phyloP scores from a whole-genome alignment of 2,888 invertebrate genomes.

The Cepaea hortensis region DNA sequence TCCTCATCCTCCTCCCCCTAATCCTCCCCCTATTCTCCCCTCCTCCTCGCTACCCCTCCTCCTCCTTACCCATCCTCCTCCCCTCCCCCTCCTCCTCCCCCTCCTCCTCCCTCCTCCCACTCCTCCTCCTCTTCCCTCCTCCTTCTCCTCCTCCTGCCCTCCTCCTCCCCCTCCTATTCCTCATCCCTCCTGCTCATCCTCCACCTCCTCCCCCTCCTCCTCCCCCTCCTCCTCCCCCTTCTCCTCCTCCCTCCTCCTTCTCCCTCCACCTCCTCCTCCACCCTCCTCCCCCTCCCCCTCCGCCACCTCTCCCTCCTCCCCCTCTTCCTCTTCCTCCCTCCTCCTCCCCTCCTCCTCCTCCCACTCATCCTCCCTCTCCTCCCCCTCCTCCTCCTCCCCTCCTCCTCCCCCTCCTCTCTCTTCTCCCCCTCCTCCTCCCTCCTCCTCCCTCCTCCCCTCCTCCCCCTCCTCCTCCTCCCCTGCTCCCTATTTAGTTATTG shows the following conservation, averaged over 20 bases:
- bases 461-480: not conserved
- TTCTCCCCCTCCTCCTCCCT: not conserved
- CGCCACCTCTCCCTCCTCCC: not conserved
- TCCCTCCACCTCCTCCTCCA: not conserved
- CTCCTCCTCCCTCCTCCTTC: not conserved
- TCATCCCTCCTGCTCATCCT: not conserved
- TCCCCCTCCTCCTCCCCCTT: not conserved
- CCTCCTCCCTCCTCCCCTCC: not conserved
- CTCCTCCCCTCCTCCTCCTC: not conserved
- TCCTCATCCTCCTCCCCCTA: not conserved
- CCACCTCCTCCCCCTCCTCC: too few relatives aligned
- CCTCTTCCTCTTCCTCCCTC: not conserved
- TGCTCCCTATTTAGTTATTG: too few relatives aligned
- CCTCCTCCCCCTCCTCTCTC: not conserved
- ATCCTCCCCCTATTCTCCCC: not conserved
- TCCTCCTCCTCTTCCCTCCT: not conserved
- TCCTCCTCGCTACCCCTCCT: not conserved
- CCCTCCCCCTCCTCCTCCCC: not conserved
- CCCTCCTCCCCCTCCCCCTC: not conserved
- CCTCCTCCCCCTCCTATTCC: not conserved
- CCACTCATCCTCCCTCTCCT: not conserved
- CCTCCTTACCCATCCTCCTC: too few relatives aligned
- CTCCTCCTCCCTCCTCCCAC: not conserved
- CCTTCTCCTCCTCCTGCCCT: not conserved
- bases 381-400: not conserved